Base-by-base conservation (phyloP, 2,888 invertebrate genomes). In the Stratiomys singularior region DNA sequence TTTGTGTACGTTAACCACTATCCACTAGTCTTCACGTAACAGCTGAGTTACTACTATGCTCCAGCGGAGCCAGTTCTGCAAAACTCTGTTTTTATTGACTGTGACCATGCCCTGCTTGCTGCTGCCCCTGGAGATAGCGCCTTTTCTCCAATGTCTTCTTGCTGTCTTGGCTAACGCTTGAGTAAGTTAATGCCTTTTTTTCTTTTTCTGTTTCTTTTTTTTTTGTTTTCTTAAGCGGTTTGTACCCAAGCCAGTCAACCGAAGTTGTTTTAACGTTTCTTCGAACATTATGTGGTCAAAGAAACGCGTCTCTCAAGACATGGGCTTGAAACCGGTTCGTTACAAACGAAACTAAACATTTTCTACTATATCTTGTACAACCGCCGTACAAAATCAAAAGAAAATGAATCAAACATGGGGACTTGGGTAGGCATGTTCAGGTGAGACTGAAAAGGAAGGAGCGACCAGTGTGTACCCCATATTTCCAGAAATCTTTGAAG, bases 1-100 rank as follows among this genome's bases (percentile, higher is more conserved):
- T 25, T 4, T 23, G 58, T 25, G 58, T 18, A 1, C n/a, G n/a
- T 11, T 21, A 60, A 1, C 7, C 25, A 11, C 25, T 13, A 13
- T 52, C 52, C n/a, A 52, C 3, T 21, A 13, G 21, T 25, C 13
- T 23, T 60, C 58, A 11, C 5, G 23, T 60, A 25, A 25, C 58
- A 60, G 58, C 58, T 60, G 58, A 60, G 52, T 52, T 52, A 37
- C 52, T 52, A 52, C 52, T 52, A 52, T 52, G 15, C 52, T 52
- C 4, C 52, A 52, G 52, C 3, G 15, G 18, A n/a, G n/a, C n/a
- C 52, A 52, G 15, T 13, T 52, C 15, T 13, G 52, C 52, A 9
- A 37, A 37, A 18, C 15, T 4, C 18, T 52, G 15, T 13, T 52
- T n/a, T 52, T 52, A 15, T 15, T 52, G 4, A 52, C 52, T 52